Percentiles rank a stretch among this genome's conserved stretches.
Conservation (phyloP, 2,113 vertebrate species). For the Coracopsis vasa region DNA sequence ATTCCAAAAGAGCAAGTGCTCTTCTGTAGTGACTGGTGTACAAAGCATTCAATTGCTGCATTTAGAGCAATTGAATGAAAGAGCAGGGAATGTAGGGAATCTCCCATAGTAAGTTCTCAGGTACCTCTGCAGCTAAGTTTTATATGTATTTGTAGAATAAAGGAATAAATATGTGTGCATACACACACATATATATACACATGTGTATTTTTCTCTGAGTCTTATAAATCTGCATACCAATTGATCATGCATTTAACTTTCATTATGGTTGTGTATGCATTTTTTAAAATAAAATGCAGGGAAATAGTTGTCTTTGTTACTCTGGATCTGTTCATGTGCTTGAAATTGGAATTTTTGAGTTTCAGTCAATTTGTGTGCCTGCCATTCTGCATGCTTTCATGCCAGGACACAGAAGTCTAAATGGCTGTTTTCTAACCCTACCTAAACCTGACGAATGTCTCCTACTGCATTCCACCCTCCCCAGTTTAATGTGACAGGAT, state of each 20-base stretch:
- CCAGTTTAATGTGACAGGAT: neutral
- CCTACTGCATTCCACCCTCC: neutral
- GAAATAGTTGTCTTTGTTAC: neutral
- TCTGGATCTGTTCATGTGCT: neutral
- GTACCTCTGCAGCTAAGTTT: neutral
- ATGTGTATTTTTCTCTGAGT: neutral
- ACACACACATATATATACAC: accelerated
- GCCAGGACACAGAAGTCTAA: neutral
- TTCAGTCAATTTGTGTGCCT: neutral
- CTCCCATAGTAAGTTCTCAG: neutral
- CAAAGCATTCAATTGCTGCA: neutral
- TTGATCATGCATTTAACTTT: neutral
- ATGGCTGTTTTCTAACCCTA: neutral
- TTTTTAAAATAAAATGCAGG: neutral
- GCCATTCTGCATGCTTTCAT: neutral
- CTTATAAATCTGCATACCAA: neutral
- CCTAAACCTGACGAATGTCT: neutral
- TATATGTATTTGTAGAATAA: neutral
- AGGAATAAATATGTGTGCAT: neutral
- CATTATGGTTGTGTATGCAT: neutral
- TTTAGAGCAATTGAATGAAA: neutral
- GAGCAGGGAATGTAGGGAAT: neutral
- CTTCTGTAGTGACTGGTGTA: neutral
- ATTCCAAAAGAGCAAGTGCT: neutral
- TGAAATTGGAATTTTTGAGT: neutral